Evolutionary conservation across 2,113 vertebrate genomes (phyloP).

Genomic region (Terrapene triunguis): DNA sequence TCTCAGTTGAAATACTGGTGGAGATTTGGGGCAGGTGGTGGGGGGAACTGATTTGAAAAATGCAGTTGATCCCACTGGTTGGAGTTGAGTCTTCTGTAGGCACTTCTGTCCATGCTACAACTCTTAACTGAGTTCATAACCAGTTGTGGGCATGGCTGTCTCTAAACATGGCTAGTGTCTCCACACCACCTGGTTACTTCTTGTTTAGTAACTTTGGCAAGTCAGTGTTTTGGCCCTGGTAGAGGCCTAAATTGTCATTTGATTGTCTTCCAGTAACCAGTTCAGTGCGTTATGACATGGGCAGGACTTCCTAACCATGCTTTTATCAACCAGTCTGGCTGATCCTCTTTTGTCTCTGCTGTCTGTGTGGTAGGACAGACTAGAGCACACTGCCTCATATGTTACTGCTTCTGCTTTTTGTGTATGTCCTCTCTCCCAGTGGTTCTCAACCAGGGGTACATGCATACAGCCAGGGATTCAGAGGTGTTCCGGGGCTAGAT

Average conservation of each 20-base stretch:
- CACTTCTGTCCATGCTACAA: background rate
- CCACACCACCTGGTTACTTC: background rate
- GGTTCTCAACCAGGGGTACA: too few species aligned
- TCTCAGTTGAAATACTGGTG: background rate
- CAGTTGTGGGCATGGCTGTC: background rate
- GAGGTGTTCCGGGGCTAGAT: too few species aligned
- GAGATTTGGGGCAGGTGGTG: background rate
- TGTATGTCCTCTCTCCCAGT: background rate
- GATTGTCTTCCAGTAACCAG: background rate
- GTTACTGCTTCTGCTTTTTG: too few species aligned
- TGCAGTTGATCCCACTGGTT: background rate
- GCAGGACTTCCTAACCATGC: background rate
- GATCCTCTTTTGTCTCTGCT: background rate
- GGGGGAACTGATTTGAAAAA: background rate
- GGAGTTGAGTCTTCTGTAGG: background rate
- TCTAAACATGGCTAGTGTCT: background rate
- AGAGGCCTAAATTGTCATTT: background rate
- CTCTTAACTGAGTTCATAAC: background rate
- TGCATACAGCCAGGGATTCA: too few species aligned
- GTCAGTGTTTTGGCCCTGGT: background rate
- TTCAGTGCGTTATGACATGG: background rate
- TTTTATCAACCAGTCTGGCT: background rate
- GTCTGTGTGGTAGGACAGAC: background rate
- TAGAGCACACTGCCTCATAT: background rate
- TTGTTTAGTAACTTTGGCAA: background rate